phyloP scores from a whole-genome alignment of 92 coral and sea anemone species.

The Paramuricea clavata region DNA sequence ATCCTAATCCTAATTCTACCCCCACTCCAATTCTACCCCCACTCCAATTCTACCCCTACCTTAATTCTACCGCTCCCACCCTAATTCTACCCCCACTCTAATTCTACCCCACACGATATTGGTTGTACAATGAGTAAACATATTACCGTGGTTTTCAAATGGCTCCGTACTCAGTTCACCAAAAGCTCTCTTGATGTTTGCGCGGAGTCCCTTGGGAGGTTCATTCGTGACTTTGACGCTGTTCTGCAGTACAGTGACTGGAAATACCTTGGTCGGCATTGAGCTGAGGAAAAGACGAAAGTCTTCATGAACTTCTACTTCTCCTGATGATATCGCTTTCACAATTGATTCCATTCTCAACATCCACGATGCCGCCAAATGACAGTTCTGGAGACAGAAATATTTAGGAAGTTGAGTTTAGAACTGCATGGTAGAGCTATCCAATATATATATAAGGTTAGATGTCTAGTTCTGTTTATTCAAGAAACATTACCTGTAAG shows the following conservation, averaged over 20 bases:
- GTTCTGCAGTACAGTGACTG: conserved; percentile 98
- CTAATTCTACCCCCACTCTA: too few relatives aligned
- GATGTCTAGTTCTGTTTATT: not conserved
- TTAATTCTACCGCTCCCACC: too few relatives aligned
- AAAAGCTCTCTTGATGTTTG: conserved; percentile 95
- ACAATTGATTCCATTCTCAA: conserved; percentile 95
- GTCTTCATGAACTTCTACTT: conserved; percentile 94
- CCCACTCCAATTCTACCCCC: too few relatives aligned
- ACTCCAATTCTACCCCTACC: too few relatives aligned
- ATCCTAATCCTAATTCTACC: too few relatives aligned
- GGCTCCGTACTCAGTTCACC: conserved; percentile 91
- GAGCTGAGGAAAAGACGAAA: conserved; percentile 98
- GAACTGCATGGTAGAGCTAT: not conserved
- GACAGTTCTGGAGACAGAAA: conserved; percentile 82
- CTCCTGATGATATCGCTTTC: conserved; percentile 82
- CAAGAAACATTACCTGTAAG: conserved; percentile 75
- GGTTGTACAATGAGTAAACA: too few relatives aligned
- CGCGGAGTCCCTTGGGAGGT: conserved; percentile 98
- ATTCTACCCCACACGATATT: too few relatives aligned
- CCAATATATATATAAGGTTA: not conserved
- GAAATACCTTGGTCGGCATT: conserved; percentile 95
- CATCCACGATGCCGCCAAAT: conserved; percentile 99
- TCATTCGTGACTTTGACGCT: conserved; percentile 99
- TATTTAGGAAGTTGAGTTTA: too few relatives aligned
- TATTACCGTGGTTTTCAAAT: conserved; percentile 96